These are phyloP conservation scores for Ypsolopha sequella DNA, from an alignment of 2,888 invertebrate genomes.

Conservation along the genomic window DNA sequence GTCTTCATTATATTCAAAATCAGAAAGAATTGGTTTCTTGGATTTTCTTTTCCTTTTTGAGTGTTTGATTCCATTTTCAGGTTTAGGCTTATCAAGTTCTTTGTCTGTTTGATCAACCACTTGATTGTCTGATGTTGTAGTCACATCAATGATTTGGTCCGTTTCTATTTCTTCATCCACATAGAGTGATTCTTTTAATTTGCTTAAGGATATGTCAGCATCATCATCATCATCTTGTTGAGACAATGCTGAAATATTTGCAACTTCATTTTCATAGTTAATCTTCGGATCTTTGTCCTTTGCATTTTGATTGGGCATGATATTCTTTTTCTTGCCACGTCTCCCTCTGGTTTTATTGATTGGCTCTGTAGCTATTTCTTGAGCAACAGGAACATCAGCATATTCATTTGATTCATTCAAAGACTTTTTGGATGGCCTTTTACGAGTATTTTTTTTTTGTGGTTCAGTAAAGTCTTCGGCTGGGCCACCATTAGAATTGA, in stretches of 20 bases:
- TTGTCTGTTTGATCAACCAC: not conserved
- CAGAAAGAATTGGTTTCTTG: conserved; percentile 25
- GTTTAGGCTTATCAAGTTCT: not conserved
- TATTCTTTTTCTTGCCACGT: conserved; percentile 12
- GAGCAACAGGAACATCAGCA: too few species aligned
- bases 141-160: not conserved
- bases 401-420: not conserved
- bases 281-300: not conserved
- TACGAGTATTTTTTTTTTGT: not conserved
- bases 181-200: conserved; percentile 24
- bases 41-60: conserved; percentile 16
- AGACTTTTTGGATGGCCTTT: not conserved
- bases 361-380: not conserved
- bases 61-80: not conserved
- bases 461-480: not conserved
- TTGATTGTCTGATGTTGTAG: not conserved
- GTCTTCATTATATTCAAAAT: conserved; percentile 42
- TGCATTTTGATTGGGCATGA: not conserved
- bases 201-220: conserved; percentile 37
- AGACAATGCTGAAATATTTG: not conserved
- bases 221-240: conserved; percentile 19
- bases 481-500: not conserved
- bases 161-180: not conserved
- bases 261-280: conserved; percentile 5
- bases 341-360: conserved; percentile 5